Evolutionary conservation across 2,797 vertebrate genomes (phyloP), one percentile per base, ranked within the genome.

Genomic region (Alfaro cultratus): DNA sequence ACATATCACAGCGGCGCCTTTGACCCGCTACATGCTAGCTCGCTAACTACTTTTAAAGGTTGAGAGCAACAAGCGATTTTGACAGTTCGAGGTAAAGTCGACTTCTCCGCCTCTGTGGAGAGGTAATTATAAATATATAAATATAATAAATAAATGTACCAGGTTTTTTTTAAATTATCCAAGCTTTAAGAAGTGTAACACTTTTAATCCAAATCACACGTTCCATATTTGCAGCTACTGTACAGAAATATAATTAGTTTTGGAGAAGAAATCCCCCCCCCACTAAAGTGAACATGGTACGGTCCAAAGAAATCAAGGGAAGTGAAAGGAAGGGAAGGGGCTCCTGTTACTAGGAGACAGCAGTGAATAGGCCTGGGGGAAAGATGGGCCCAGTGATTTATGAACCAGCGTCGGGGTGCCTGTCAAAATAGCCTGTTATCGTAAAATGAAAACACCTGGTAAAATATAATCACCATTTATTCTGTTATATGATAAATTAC

Each of bases 51-150:
- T 95, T 94, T 94, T 93, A 91, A 93, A 67, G 89, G 85, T 82
- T 67, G 88, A 88, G 94, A 94, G 95, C 95, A 95, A 95, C 95
- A 95, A 95, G 94, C 94, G 92, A 93, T 93, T 95, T 93, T 95
- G 94, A 95, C 94, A 95, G 94, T 93, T 95, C 87, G 80, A 88
- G 88, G 91, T 79, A 90, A 91, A 81, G 88, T 89, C 88, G 77
- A 84, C 47, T 55, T 78, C 49, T 86, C 74, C 73, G 71, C 73
- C 74, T 36, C 55, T 4, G 26, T 5, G 83, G 53, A 51, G 91
- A 89, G 81, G 78, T 62, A 34, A 2, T 0, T 41, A 6, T 12
- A 2, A 8, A 0, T 1, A 4, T 77, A 0, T 29, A 57, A 84
- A 85, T 67, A 51, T 62, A 74, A 80, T 79, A 46, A 68, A 62